A percentile compares a stretch with the other conserved stretches of the same genome.
Conservation (phyloP, 2,888 invertebrate species). For the Macrosiphum euphorbiae region DNA sequence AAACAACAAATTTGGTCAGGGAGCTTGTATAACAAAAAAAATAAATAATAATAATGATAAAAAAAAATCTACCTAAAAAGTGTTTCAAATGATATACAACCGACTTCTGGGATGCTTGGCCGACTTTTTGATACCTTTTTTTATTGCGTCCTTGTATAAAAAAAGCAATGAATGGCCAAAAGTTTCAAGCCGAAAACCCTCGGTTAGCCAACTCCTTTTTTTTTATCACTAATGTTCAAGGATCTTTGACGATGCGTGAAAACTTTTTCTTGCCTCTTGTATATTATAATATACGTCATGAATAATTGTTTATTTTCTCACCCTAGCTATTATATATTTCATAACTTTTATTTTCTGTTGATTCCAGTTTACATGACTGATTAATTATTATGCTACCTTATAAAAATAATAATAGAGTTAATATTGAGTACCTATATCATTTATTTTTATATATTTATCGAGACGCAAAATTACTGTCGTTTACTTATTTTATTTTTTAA, state of each 20-base stretch:
- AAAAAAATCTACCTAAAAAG: conserved; percentile 41
- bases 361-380: background rate
- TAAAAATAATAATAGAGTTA: background rate
- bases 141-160: conserved; percentile 46
- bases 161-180: conserved; percentile 54
- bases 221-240: conserved; percentile 9
- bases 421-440: background rate
- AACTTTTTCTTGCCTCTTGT: conserved; percentile 35
- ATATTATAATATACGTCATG: background rate
- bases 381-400: background rate
- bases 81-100: conserved; percentile 52
- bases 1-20: background rate
- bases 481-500: background rate
- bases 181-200: conserved; percentile 34
- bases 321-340: background rate
- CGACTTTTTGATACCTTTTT: conserved; percentile 54
- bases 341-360: conserved; percentile 2
- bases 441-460: background rate
- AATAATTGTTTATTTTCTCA: conserved; percentile 49
- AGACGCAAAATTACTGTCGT: background rate
- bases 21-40: too few relatives aligned
- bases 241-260: conserved; percentile 31
- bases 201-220: conserved; percentile 27
- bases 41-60: background rate
- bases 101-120: conserved; percentile 4